Conservation (phyloP, 2,113 vertebrate genomes). For the Castor canadensis region DNA sequence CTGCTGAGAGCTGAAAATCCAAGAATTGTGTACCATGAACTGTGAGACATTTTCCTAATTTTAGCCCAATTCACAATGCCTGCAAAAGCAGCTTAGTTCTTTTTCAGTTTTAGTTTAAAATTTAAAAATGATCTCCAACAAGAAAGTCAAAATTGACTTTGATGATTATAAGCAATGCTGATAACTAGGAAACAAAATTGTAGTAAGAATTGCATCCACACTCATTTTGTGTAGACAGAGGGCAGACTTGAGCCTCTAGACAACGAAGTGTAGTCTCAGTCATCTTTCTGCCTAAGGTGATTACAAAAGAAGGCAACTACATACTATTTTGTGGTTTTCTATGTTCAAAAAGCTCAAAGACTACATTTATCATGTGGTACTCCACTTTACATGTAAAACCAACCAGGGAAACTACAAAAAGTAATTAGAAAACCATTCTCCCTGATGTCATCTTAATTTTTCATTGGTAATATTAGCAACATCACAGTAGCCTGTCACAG, state of each 20-base stretch:
- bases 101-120: conserved; percentile 33
- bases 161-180: background rate
- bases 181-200: background rate
- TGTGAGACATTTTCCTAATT: background rate
- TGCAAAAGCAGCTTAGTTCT: background rate
- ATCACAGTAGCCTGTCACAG: background rate
- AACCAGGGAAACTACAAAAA: background rate
- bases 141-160: background rate
- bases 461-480: background rate
- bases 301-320: background rate
- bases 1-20: background rate
- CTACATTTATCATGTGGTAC: background rate
- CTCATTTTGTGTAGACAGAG: background rate
- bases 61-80: background rate
- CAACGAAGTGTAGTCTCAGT: background rate
- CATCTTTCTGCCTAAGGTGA: background rate
- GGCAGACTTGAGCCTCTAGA: background rate
- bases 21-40: background rate
- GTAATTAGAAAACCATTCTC: background rate
- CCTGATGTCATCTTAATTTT: background rate
- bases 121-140: background rate
- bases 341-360: background rate
- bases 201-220: background rate
- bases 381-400: background rate
- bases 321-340: background rate